These are phyloP conservation scores for Thunnus maccoyii DNA, from an alignment of 2,113 vertebrate genomes.

Conservation along the genomic window DNA sequence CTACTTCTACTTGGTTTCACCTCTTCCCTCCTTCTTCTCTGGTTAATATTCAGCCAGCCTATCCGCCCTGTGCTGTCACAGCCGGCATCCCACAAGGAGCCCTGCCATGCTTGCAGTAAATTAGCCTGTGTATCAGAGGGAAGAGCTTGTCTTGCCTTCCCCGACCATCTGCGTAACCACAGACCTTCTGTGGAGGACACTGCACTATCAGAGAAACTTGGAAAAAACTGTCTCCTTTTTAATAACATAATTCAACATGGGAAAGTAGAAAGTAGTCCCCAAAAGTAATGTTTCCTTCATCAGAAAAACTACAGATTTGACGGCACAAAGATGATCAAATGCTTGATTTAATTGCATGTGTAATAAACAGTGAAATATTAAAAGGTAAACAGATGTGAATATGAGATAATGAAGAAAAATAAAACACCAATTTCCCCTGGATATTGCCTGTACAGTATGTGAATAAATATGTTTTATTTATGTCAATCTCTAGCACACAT, in stretches of 20 bases:
- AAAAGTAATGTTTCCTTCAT: not conserved
- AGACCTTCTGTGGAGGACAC: conserved; percentile 27
- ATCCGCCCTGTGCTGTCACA: conserved; percentile 39
- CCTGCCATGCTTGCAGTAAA: conserved; percentile 47
- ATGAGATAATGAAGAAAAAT: not conserved
- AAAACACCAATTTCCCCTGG: not conserved
- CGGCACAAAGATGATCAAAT: not conserved
- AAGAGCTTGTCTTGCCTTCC: conserved; percentile 26
- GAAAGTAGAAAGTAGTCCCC: not conserved
- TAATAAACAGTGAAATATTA: not conserved
- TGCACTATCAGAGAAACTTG: not conserved
- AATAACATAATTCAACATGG: not conserved
- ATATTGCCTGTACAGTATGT: not conserved
- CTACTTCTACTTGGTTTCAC: conserved; percentile 25
- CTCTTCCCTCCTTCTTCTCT: not conserved
- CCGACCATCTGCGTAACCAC: conserved; percentile 30
- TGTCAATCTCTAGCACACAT: not conserved
- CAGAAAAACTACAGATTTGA: not conserved
- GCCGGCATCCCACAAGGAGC: conserved; percentile 37
- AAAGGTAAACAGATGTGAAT: not conserved
- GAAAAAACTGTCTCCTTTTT: not conserved
- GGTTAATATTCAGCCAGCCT: conserved; percentile 61
- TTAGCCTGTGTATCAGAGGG: conserved; percentile 56
- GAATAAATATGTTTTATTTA: not conserved
- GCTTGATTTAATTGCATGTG: not conserved